Conservation (phyloP, 2,888 invertebrate genomes). For the Apamea crenata region DNA sequence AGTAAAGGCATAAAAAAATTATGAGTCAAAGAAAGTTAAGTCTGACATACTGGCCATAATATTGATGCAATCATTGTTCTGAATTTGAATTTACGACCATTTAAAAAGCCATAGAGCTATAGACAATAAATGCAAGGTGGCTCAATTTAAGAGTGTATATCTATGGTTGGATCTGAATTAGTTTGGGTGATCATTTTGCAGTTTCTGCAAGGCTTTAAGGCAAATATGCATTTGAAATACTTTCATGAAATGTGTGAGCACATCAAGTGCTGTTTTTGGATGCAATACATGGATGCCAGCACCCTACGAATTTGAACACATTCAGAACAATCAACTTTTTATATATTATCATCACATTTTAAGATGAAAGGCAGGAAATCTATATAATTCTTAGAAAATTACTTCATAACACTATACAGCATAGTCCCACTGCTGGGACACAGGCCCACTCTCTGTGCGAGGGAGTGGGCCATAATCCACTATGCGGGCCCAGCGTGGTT, state of each 20-base stretch:
- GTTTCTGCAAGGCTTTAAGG: background rate
- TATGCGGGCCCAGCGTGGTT: background rate
- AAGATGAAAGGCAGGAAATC: background rate
- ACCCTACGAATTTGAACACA: background rate
- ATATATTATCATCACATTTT: background rate
- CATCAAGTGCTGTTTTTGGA: background rate
- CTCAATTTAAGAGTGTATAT: background rate
- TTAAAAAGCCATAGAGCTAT: background rate
- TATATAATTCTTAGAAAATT: background rate
- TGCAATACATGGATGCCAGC: background rate
- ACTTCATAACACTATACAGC: background rate
- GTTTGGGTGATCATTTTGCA: constrained; percentile 8
- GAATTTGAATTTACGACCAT: background rate
- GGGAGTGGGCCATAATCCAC: background rate
- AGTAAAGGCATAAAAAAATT: no score
- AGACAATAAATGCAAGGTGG: background rate
- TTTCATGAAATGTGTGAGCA: background rate
- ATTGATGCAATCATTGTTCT: background rate
- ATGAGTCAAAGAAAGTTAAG: background rate
- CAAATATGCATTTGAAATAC: background rate
- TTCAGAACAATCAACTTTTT: background rate
- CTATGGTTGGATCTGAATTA: constrained; percentile 6
- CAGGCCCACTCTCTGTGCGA: background rate
- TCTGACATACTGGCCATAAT: background rate
- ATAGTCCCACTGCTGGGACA: background rate